Conservation (phyloP, 1,140 invertebrate genomes). For the Caenorhabditis inopinata region DNA sequence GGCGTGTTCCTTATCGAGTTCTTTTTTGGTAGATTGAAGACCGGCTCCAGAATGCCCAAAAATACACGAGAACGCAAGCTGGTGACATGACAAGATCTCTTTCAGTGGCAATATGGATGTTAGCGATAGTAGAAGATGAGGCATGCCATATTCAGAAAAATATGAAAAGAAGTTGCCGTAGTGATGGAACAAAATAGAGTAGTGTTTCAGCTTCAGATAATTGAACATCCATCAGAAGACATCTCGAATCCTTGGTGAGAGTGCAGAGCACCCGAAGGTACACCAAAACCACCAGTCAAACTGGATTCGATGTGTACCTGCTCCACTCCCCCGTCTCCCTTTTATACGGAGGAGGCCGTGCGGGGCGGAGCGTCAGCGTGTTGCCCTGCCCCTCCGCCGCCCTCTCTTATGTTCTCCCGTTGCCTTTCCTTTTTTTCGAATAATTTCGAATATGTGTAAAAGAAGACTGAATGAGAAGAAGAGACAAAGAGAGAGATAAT, state of each 20-base stretch:
- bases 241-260: not conserved
- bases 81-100: not conserved
- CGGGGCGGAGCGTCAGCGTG: not conserved
- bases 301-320: slow-evolving; percentile 23
- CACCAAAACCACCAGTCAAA: slow-evolving; percentile 14
- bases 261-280: slow-evolving; percentile 5
- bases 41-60: slow-evolving; percentile 13
- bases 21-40: slow-evolving; percentile 17
- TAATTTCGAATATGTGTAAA: slow-evolving; percentile 21
- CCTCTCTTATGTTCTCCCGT: not conserved
- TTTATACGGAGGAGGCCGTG: slow-evolving; percentile 22
- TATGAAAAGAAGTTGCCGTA: not conserved
- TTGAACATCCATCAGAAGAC: not conserved
- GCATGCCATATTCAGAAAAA: not conserved
- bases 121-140: not conserved
- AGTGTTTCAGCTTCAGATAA: not conserved
- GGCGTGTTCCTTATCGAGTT: slow-evolving; percentile 9
- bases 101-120: not conserved
- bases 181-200: not conserved
- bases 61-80: not conserved
- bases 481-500: not conserved
- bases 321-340: slow-evolving; percentile 21
- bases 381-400: slow-evolving; percentile 1
- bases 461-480: not conserved
- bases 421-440: slow-evolving; percentile 28